phyloP scores from a whole-genome alignment of 92 coral and sea anemone species.

The Zoanthus solanderi region DNA sequence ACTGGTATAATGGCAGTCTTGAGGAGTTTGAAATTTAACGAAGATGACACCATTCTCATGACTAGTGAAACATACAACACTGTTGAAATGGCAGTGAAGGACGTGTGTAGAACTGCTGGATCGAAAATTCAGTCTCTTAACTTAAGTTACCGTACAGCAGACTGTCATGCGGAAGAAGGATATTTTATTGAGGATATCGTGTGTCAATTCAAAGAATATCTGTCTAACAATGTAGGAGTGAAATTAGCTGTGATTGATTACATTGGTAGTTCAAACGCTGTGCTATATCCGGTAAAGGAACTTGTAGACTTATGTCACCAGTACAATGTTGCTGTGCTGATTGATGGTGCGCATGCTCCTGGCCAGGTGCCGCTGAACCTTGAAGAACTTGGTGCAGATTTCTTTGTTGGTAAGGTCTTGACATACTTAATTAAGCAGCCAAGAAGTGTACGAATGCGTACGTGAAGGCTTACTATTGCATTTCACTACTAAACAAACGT shows the following conservation, averaged over 20 bases:
- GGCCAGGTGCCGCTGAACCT: slow-evolving; percentile 80
- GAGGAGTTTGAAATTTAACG: slow-evolving; percentile 60
- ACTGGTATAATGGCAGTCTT: slow-evolving; percentile 67
- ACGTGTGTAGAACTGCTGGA: slow-evolving; percentile 64
- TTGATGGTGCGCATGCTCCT: slow-evolving; percentile 90
- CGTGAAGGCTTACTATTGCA: too few species aligned
- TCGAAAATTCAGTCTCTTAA: slow-evolving; percentile 71
- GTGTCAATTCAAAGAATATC: slow-evolving; percentile 65
- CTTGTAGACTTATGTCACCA: slow-evolving; percentile 73
- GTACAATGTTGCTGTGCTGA: slow-evolving; percentile 69
- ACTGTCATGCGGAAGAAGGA: slow-evolving; percentile 59
- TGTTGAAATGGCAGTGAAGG: slow-evolving; percentile 68
- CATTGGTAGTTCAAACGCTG: slow-evolving; percentile 76
- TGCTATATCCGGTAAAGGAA: slow-evolving; percentile 72
- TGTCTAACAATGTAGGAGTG: slow-evolving; percentile 66
- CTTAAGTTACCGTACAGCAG: slow-evolving; percentile 70
- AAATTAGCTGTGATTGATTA: slow-evolving; percentile 77
- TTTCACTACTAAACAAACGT: too few species aligned
- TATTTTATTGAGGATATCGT: slow-evolving; percentile 74
- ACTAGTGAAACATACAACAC: slow-evolving; percentile 81
- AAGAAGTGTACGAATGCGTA: too few species aligned
- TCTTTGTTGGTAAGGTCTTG: slow-evolving; percentile 71
- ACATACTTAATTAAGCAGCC: neutral
- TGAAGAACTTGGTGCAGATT: slow-evolving; percentile 80
- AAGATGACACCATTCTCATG: slow-evolving; percentile 71